These are phyloP conservation scores for Dasysyrphus albostriatus DNA, from an alignment of 2,888 invertebrate genomes.

Conservation along the genomic window DNA sequence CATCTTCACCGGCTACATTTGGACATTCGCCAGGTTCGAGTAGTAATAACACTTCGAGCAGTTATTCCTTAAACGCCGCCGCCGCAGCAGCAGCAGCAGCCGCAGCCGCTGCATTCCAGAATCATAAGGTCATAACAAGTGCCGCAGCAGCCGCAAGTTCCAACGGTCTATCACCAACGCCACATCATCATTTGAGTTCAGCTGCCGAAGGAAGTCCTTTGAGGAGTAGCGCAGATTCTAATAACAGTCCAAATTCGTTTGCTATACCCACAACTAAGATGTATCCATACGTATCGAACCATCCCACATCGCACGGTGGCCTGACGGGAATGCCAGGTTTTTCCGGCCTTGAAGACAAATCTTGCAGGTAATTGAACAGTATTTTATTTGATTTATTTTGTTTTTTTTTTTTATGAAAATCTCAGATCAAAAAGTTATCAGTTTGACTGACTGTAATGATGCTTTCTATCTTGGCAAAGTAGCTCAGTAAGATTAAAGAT, in stretches of 20 bases:
- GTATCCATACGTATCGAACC: constrained; percentile 95
- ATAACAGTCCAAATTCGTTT: constrained; percentile 86
- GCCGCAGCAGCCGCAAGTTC: constrained; percentile 81
- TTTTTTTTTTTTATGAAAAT: neutral
- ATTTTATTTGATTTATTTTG: neutral
- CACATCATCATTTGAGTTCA: constrained; percentile 79
- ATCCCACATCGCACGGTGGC: constrained; percentile 89
- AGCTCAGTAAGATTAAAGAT: too few species aligned
- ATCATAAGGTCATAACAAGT: constrained; percentile 77
- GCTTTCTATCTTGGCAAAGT: too few species aligned
- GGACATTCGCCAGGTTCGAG: constrained; percentile 77
- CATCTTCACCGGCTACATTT: constrained; percentile 80
- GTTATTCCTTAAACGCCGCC: constrained; percentile 74
- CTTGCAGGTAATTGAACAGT: constrained; percentile 82
- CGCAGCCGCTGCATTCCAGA: constrained; percentile 81
- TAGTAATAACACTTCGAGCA: constrained; percentile 78
- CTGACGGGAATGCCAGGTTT: constrained; percentile 89
- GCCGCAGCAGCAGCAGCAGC: constrained; percentile 78
- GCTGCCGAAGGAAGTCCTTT: constrained; percentile 88
- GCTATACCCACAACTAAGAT: constrained; percentile 91
- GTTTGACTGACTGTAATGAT: too few species aligned
- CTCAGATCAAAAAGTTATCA: constrained; percentile 10
- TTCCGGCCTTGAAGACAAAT: constrained; percentile 84
- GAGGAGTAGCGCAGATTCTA: constrained; percentile 85
- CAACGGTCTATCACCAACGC: constrained; percentile 77